These are phyloP conservation scores for Sphecodes monilicornis DNA, from an alignment of 2,888 invertebrate genomes.

Conservation along the genomic window DNA sequence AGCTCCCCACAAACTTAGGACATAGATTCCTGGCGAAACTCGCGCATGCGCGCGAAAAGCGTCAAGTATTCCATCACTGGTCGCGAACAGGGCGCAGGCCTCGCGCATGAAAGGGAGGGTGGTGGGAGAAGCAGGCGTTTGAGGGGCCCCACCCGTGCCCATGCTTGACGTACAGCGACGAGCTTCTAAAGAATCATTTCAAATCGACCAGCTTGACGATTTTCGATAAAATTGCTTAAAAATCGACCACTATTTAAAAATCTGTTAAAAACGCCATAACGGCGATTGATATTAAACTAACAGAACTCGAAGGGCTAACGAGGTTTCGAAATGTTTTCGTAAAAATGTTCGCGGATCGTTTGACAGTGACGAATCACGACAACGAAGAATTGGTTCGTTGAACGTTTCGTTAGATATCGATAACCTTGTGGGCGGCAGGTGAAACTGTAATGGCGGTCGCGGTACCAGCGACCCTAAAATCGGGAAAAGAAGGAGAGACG, in stretches of 20 bases:
- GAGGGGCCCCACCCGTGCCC: no score
- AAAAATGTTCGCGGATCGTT: neutral
- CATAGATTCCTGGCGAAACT: no score
- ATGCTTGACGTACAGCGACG: neutral
- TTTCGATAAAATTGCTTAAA: neutral
- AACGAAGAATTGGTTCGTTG: conserved; percentile 8
- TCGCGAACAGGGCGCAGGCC: no score
- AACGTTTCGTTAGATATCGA: neutral
- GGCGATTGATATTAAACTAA: neutral
- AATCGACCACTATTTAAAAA: neutral
- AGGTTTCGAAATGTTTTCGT: neutral
- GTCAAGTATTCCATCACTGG: no score
- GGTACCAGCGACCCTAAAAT: neutral
- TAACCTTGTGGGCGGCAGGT: neutral
- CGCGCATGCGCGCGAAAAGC: no score
- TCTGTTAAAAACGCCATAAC: neutral
- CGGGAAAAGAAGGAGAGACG: neutral
- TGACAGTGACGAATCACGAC: neutral
- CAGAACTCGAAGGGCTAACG: conserved; percentile 6
- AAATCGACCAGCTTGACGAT: neutral
- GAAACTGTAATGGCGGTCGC: neutral
- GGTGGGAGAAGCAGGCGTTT: no score
- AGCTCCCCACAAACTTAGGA: no score
- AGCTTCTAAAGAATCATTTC: neutral
- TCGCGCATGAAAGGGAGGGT: no score